A percentile compares a stretch with the other conserved stretches of the same genome.
These are phyloP conservation scores for Drosophila parabipectinata DNA, from an alignment of 1,140 invertebrate genomes.

Conservation along the genomic window DNA sequence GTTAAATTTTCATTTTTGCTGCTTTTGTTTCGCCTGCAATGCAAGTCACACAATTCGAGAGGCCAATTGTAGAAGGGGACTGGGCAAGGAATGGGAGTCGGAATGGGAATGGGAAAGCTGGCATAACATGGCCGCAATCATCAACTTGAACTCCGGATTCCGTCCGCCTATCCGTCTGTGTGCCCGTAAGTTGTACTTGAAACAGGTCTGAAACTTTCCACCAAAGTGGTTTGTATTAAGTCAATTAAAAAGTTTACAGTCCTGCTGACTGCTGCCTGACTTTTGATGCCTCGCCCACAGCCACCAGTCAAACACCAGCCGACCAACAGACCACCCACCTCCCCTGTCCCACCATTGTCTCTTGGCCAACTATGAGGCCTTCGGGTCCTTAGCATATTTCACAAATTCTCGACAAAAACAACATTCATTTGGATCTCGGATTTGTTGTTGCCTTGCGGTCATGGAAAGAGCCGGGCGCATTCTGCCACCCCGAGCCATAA, in stretches of 20 bases:
- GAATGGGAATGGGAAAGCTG: conserved; percentile 9
- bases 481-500: conserved; percentile 48
- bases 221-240: conserved; percentile 83
- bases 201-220: conserved; percentile 80
- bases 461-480: background rate
- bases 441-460: conserved; percentile 56
- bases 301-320: background rate
- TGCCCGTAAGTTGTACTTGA: conserved; percentile 70
- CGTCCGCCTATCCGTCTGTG: conserved; percentile 13
- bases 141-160: conserved; percentile 60
- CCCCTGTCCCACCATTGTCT: conserved; percentile 1
- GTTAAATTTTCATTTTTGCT: conserved; percentile 67
- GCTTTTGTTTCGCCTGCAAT: conserved; percentile 62
- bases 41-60: conserved; percentile 69
- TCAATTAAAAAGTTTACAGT: conserved; percentile 82
- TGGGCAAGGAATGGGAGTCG: conserved; percentile 1
- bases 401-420: conserved; percentile 61
- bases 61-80: conserved; percentile 19
- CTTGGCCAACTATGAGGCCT: conserved; percentile 22
- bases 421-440: conserved; percentile 58
- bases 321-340: background rate
- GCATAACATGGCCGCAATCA: conserved; percentile 76
- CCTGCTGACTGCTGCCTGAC: conserved; percentile 80
- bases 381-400: conserved; percentile 68
- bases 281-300: conserved; percentile 55